A percentile compares a stretch with the other conserved stretches of the same genome.
These are phyloP conservation scores for Syngnathus rostellatus DNA, from an alignment of 2,797 vertebrate species.

Conservation along the genomic window DNA sequence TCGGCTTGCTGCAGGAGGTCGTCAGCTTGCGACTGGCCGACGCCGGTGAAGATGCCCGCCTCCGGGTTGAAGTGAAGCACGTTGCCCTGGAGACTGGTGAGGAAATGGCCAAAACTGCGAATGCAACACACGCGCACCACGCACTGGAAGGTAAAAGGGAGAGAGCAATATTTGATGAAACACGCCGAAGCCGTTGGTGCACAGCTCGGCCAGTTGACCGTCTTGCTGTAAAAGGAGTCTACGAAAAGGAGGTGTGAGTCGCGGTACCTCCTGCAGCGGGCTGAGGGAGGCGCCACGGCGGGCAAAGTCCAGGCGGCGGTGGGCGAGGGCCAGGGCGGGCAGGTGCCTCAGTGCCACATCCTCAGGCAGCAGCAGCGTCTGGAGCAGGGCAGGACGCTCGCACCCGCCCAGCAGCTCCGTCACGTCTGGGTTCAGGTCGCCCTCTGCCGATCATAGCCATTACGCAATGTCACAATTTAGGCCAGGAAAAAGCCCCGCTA, in stretches of 20 bases:
- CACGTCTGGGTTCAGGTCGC: slow-evolving; percentile 73
- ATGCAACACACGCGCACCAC: slow-evolving; percentile 85
- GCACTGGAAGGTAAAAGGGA: slow-evolving; percentile 62
- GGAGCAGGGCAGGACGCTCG: slow-evolving; percentile 75
- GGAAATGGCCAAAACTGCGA: slow-evolving; percentile 94
- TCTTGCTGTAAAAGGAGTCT: too few species aligned
- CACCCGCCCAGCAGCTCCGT: slow-evolving; percentile 70
- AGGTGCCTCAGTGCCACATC: slow-evolving; percentile 85
- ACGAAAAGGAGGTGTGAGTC: too few species aligned
- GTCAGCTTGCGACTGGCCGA: slow-evolving; percentile 82
- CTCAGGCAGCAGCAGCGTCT: slow-evolving; percentile 83
- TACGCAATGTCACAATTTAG: background rate
- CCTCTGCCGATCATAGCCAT: slow-evolving; percentile 42
- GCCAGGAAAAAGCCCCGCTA: too few species aligned
- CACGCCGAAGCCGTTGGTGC: background rate
- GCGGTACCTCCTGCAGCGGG: slow-evolving; percentile 80
- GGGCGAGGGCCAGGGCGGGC: slow-evolving; percentile 79
- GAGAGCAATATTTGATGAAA: background rate
- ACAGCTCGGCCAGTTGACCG: too few species aligned
- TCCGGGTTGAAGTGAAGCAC: slow-evolving; percentile 92
- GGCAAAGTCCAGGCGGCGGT: slow-evolving; percentile 79
- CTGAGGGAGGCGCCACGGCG: slow-evolving; percentile 70
- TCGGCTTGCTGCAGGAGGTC: slow-evolving; percentile 87
- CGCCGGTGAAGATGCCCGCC: slow-evolving; percentile 93
- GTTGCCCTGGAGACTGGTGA: slow-evolving; percentile 88